phyloP scores from a whole-genome alignment of 2,797 vertebrate species.

The Lates japonicus region DNA sequence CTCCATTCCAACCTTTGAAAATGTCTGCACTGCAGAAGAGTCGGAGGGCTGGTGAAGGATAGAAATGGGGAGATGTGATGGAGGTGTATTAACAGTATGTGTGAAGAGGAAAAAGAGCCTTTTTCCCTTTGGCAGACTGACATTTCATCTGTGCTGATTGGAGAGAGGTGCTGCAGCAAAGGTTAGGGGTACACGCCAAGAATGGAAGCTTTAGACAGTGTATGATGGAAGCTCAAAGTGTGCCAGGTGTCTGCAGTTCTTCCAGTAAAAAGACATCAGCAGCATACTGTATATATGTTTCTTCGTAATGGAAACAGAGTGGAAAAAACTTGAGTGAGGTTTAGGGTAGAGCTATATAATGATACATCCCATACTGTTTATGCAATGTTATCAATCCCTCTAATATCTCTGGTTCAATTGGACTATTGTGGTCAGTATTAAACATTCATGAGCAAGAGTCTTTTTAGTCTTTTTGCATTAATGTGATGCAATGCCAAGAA shows the following conservation, averaged over 20 bases:
- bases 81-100: slow-evolving; percentile 32
- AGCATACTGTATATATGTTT: not conserved
- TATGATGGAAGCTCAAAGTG: slow-evolving; percentile 39
- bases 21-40: slow-evolving; percentile 70
- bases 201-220: slow-evolving; percentile 33
- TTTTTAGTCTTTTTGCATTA: not conserved
- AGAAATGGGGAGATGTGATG: slow-evolving; percentile 25
- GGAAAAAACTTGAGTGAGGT: not conserved
- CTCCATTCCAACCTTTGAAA: slow-evolving; percentile 59
- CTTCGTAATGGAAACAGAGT: not conserved
- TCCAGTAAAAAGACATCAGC: slow-evolving; percentile 13
- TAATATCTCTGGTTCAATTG: not conserved
- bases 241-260: slow-evolving; percentile 36
- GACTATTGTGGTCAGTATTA: not conserved
- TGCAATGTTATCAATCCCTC: not conserved
- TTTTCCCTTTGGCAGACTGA: slow-evolving; percentile 31
- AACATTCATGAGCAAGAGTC: not conserved
- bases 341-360: not conserved
- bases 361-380: not conserved
- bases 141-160: slow-evolving; percentile 43
- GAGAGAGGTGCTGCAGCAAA: slow-evolving; percentile 32
- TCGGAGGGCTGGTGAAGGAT: slow-evolving; percentile 7
- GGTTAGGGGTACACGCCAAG: slow-evolving; percentile 36
- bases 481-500: not conserved
- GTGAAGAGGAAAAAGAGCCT: slow-evolving; percentile 9